phyloP scores from a whole-genome alignment of 2,888 invertebrate genomes.

The Congeria kusceri region DNA sequence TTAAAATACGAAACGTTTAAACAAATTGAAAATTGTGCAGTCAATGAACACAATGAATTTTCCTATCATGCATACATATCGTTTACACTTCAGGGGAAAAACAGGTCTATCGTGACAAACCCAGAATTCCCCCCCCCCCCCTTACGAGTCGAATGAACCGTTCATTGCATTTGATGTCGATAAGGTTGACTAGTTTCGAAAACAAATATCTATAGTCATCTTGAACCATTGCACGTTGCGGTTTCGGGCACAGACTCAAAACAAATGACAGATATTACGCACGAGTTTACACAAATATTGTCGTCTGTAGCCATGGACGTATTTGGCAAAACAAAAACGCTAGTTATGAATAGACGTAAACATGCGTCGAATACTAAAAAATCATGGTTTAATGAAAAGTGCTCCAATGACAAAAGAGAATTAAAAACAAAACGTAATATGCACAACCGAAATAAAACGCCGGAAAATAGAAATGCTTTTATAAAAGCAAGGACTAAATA shows the following conservation, averaged over 20 bases:
- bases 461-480: neutral
- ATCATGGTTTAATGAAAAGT: neutral
- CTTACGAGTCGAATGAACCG: neutral
- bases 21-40: neutral
- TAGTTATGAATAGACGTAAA: neutral
- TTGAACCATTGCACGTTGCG: too few species aligned
- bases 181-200: neutral
- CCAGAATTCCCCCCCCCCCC: neutral
- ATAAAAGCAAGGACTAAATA: neutral
- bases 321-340: neutral
- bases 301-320: neutral
- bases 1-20: neutral
- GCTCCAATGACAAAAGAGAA: neutral
- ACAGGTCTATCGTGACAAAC: neutral
- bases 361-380: neutral
- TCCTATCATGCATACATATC: neutral
- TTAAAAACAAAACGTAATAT: neutral
- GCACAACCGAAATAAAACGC: neutral
- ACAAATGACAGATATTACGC: too few species aligned
- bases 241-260: too few species aligned
- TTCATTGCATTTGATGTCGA: neutral
- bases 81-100: neutral
- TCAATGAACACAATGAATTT: slow-evolving; percentile 6
- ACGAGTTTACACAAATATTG: neutral
- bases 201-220: neutral